Evolutionary conservation across 1,140 invertebrate genomes (phyloP).

Genomic region (Scaptomyza pallida): DNA sequence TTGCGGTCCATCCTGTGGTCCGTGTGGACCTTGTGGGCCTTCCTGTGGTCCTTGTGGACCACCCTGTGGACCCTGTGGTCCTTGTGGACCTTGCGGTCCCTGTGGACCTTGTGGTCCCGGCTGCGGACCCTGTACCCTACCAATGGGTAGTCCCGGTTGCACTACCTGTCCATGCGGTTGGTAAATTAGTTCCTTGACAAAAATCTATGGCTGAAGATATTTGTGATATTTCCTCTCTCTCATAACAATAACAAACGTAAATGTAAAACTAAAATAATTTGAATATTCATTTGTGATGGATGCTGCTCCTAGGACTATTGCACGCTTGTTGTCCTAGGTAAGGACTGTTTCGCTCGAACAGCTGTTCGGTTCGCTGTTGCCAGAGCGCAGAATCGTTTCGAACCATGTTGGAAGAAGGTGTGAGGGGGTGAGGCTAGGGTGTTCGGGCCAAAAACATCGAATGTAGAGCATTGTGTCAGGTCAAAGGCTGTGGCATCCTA

Average conservation of each 20-base stretch:
- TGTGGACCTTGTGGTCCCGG: slow-evolving; percentile 7
- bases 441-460: slow-evolving; percentile 62
- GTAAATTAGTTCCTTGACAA: not conserved
- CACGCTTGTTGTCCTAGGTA: slow-evolving; percentile 69
- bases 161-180: slow-evolving; percentile 1
- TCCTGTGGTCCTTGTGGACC: slow-evolving; percentile 12
- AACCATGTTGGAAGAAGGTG: slow-evolving; percentile 27
- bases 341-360: slow-evolving; percentile 57
- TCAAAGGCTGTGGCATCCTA: slow-evolving; percentile 63
- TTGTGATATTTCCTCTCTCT: slow-evolving; percentile 19
- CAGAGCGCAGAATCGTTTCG: slow-evolving; percentile 49
- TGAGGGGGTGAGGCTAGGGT: not conserved
- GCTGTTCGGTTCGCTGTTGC: slow-evolving; percentile 45
- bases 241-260: not conserved
- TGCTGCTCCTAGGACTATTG: slow-evolving; percentile 14
- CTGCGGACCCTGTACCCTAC: not conserved
- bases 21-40: slow-evolving; percentile 12
- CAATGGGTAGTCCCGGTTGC: slow-evolving; percentile 11
- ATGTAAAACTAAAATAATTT: not conserved
- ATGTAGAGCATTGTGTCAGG: slow-evolving; percentile 82
- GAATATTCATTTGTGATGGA: not conserved
- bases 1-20: slow-evolving; percentile 19
- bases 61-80: slow-evolving; percentile 12
- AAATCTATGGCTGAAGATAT: slow-evolving; percentile 29
- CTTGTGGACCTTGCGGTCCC: not conserved